These are phyloP conservation scores for Albula goreensis DNA, from an alignment of 2,113 vertebrate genomes.

Conservation along the genomic window DNA sequence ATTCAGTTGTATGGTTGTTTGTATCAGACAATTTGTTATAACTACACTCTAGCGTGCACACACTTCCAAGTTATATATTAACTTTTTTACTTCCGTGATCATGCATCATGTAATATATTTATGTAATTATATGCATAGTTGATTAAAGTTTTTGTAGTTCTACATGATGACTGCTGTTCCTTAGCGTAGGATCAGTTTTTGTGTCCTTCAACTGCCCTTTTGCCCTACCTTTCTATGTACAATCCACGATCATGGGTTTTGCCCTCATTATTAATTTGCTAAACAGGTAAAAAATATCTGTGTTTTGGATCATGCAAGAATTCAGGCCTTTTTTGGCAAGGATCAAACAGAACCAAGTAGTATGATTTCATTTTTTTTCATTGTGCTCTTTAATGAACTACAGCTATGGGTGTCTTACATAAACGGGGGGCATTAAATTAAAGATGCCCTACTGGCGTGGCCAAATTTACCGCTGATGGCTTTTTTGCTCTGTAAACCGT, in stretches of 20 bases:
- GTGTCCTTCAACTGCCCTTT: neutral
- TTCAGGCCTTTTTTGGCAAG: no score
- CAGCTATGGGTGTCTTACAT: slow-evolving; percentile 19
- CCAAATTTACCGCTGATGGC: slow-evolving; percentile 49
- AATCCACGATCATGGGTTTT: neutral
- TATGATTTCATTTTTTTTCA: no score
- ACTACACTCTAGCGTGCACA: neutral
- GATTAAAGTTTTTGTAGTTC: neutral
- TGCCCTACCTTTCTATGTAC: neutral
- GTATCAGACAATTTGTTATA: neutral
- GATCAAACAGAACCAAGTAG: no score
- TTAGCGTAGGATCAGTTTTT: neutral
- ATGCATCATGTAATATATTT: neutral
- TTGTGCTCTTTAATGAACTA: no score
- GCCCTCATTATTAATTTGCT: neutral
- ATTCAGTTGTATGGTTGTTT: neutral
- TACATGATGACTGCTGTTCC: neutral
- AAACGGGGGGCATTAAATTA: slow-evolving; percentile 52
- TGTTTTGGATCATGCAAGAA: no score
- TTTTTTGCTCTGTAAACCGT: slow-evolving; percentile 49
- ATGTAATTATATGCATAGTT: neutral
- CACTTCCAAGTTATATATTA: neutral
- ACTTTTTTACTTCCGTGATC: neutral
- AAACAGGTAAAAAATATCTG: neutral
- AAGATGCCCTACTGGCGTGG: slow-evolving; percentile 38